Evolutionary conservation across 2,113 vertebrate genomes (phyloP).

Genomic region (Myotis davidii): DNA sequence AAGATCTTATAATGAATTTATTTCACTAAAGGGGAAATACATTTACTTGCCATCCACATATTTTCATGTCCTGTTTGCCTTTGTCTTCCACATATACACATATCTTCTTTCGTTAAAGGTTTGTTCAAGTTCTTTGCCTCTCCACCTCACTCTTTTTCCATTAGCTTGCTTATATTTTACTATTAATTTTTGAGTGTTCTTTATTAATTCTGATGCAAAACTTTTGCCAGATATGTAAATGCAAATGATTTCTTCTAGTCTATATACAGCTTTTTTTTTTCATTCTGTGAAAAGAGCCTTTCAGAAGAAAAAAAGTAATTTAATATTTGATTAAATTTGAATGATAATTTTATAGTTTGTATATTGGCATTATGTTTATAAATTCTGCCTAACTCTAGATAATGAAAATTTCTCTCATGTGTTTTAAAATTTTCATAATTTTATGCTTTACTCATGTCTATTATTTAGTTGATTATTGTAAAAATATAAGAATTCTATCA

Average conservation of each 20-base stretch:
- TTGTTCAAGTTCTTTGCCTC: background rate
- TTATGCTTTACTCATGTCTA: background rate
- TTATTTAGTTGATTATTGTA: background rate
- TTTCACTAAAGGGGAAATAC: background rate
- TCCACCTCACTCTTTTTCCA: background rate
- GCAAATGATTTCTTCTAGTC: background rate
- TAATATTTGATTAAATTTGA: background rate
- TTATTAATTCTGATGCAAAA: background rate
- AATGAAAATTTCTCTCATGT: background rate
- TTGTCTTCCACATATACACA: background rate
- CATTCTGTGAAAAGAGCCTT: background rate
- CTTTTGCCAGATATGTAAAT: background rate
- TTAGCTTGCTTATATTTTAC: background rate
- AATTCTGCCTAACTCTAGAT: background rate
- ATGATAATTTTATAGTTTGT: background rate
- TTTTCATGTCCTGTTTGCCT: background rate
- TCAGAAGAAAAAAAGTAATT: background rate
- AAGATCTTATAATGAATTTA: background rate
- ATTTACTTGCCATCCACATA: background rate
- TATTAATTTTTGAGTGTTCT: background rate
- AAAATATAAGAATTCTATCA: background rate
- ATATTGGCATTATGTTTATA: background rate
- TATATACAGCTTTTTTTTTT: background rate
- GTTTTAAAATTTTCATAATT: background rate
- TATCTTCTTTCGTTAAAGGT: background rate